Base-by-base conservation (phyloP, 2,888 invertebrate species). In the Parnassius glacialis region DNA sequence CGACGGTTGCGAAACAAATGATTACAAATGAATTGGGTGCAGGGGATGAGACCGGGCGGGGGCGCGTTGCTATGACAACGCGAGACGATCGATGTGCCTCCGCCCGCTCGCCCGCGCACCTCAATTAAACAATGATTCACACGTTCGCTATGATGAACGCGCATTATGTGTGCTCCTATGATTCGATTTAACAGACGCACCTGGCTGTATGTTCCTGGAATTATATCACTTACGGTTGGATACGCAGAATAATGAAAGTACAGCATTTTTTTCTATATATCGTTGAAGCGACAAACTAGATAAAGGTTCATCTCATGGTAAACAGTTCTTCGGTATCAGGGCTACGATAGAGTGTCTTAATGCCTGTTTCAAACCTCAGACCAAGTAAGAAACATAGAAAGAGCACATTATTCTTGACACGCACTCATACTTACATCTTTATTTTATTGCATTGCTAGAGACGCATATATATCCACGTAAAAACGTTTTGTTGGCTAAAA, bases 1-100 rank as follows among this genome's bases (percentile, higher is more conserved):
- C 84, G 85, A 84, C 78, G 81, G 82, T 81, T 78, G 82, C 84
- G 87, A 90, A 91, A 90, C 90, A 91, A 91, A 91, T 89, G 90
- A 90, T 90, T 87, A 90, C 90, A 90, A 90, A 90, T 90, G 90
- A 87, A 88, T 85, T 81, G 78, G 81, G 70, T 74, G 75, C 73
- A 71, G 62, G 48, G 70, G 69, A 79, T 64, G 73, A 71, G 71
- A 70, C 64, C 67, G 62, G 67, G 70, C 71, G 73, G 73, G 74
- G 70, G 74, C 61, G 73, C 79, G 87, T 89, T 76, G 80, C 76
- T 82, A 86, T 86, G 80, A 81, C 78, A 75, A 87, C 87, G 78
- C 74, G 85, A 85, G 90, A 87, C 89, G 89, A 90, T 90, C 90
- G 90, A 90, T 90, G 83, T 77, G 70, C 70, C 69, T 70, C 71